phyloP scores from a whole-genome alignment of 2,113 vertebrate species.

The Benitochromis conjunctus region DNA sequence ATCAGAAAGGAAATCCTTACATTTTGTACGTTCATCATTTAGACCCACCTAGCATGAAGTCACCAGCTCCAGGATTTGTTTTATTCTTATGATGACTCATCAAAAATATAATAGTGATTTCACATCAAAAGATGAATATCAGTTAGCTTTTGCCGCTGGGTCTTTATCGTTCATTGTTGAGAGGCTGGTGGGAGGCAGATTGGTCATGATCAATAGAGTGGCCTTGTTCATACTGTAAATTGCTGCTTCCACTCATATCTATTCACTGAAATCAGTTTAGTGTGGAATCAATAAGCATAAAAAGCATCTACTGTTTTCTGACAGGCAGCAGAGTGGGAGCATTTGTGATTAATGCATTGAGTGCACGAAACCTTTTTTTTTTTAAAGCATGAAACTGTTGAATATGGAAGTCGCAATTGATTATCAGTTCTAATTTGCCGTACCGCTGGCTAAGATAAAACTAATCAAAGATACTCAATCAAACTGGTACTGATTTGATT shows the following conservation, averaged over 20 bases:
- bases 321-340: neutral
- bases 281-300: neutral
- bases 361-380: neutral
- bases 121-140: conserved; percentile 19
- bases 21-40: neutral
- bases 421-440: neutral
- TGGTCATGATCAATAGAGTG: conserved; percentile 31
- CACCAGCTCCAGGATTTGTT: conserved; percentile 7
- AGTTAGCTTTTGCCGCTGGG: neutral
- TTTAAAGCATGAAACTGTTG: neutral
- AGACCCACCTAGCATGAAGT: neutral
- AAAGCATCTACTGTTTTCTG: neutral
- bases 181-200: conserved; percentile 14
- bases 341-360: neutral
- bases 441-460: neutral
- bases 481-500: neutral
- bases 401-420: neutral
- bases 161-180: neutral
- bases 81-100: conserved; percentile 15
- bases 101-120: neutral
- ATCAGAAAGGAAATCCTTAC: neutral
- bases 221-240: conserved; percentile 20
- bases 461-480: neutral
- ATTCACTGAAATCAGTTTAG: neutral
- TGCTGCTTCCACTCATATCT: conserved; percentile 11